A percentile compares a stretch with the other conserved stretches of the same genome.
These are phyloP conservation scores for Muntiacus reevesi DNA, from an alignment of 2,113 vertebrate genomes.

Conservation along the genomic window DNA sequence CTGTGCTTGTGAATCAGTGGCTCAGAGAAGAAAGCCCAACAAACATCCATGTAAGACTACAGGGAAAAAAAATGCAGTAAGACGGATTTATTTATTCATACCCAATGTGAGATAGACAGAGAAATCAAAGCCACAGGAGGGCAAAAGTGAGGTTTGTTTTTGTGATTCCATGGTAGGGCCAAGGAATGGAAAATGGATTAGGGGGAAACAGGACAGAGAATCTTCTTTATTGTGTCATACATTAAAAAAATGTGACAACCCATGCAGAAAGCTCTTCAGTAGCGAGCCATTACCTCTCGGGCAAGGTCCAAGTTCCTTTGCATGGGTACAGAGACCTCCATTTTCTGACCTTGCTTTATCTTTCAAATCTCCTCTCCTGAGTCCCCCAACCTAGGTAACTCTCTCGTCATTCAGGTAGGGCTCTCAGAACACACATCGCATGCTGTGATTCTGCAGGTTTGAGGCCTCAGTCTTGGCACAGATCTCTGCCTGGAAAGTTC, in stretches of 20 bases:
- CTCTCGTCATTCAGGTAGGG: not conserved
- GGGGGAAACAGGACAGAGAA: not conserved
- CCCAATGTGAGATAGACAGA: not conserved
- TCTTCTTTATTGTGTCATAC: not conserved
- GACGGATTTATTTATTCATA: not conserved
- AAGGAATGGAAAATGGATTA: not conserved
- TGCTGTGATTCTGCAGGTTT: not conserved
- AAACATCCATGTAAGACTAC: not conserved
- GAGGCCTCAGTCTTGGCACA: not conserved
- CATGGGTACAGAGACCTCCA: not conserved
- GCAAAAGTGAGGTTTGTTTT: not conserved
- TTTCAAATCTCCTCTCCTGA: not conserved
- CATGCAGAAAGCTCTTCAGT: constrained; percentile 2
- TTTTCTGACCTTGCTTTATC: not conserved
- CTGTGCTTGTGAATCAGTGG: not conserved
- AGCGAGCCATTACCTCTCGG: not conserved
- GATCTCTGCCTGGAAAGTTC: not conserved
- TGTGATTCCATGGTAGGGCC: not conserved
- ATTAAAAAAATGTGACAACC: constrained; percentile 16
- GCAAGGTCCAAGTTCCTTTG: not conserved
- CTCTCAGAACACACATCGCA: not conserved
- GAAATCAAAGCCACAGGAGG: not conserved
- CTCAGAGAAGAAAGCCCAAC: not conserved
- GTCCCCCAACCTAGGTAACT: not conserved
- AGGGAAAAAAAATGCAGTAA: not conserved